These are phyloP conservation scores for Myopa tessellatipennis DNA, from an alignment of 2,888 invertebrate genomes.

Conservation along the genomic window DNA sequence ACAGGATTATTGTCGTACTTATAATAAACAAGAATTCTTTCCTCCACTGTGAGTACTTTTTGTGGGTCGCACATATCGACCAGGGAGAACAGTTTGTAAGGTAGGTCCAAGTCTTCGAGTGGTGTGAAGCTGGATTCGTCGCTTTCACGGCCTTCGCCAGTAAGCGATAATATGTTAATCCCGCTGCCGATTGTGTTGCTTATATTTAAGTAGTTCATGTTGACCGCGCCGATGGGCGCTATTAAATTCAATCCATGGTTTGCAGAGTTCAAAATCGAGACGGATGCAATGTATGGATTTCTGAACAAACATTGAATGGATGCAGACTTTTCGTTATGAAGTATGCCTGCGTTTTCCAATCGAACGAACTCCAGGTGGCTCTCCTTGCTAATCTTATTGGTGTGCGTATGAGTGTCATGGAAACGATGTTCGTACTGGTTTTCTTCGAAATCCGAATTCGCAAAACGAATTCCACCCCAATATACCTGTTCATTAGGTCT, in stretches of 20 bases:
- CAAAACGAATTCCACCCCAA: conserved; percentile 97
- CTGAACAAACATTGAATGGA: conserved; percentile 91
- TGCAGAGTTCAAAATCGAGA: conserved; percentile 86
- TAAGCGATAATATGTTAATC: conserved; percentile 87
- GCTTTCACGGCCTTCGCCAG: conserved; percentile 91
- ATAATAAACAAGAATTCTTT: conserved; percentile 91
- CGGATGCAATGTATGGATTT: conserved; percentile 83
- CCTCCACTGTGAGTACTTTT: conserved; percentile 90
- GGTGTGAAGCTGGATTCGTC: conserved; percentile 91
- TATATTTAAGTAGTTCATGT: conserved; percentile 80
- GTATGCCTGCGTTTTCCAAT: conserved; percentile 91
- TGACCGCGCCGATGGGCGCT: conserved; percentile 85
- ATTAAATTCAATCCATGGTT: conserved; percentile 93
- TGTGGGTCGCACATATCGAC: conserved; percentile 96
- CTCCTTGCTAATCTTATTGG: conserved; percentile 75
- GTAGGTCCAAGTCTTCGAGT: conserved; percentile 81
- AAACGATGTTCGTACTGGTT: conserved; percentile 83
- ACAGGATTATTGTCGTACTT: conserved; percentile 97
- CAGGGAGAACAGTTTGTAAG: conserved; percentile 92
- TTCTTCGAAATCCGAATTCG: conserved; percentile 90
- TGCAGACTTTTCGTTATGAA: conserved; percentile 94
- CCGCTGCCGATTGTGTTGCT: conserved; percentile 89
- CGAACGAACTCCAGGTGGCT: conserved; percentile 84
- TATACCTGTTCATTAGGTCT: conserved; percentile 73
- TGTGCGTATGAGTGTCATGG: conserved; percentile 84